Base-by-base conservation (phyloP, 2,888 invertebrate species). In the Diogma glabrata region DNA sequence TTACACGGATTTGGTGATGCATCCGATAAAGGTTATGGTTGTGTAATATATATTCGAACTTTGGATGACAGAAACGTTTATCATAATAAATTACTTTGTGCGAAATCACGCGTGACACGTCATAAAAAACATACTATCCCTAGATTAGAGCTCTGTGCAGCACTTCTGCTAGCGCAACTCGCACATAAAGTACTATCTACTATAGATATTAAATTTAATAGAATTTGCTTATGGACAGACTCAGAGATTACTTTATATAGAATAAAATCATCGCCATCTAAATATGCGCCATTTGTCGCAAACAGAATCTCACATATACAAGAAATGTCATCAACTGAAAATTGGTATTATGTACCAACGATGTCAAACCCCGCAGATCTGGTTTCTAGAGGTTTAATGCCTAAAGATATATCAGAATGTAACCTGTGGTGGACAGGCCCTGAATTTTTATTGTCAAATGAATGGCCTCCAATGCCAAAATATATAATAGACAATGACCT, bases 211-310 rank as follows among this genome's bases (percentile, higher is more conserved):
- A 10, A 9, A 9, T 16, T 38, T 38, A 38, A 38, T 38, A 38
- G 19, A 14, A 3, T 38, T 16, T 38, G 9, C 6, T 38, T 7
- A 10, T 38, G 38, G 38, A 38, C 17, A 19, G 38, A 14, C 19
- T 38, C 38, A 8, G 19, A 19, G 8, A 38, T 16, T 9, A 38
- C 16, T 9, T 16, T 38, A 19, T 19, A 38, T 38, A 6, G 38
- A 38, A 16, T 38, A 9, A 19, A 38, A 38, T 19, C 16, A 9
- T 16, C 19, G 12, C 38, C 38, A 16, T 38, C 38, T 6, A 38
- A 38, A 38, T 38, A 38, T 38, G n/a, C n/a, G n/a, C n/a, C n/a
- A 14, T 38, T 38, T 10, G 38, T 38, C 7, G 38, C 38, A 38
- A 38, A 33, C 14, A 33, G 33, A 10, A 12, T 33, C 14, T 4